A percentile compares a stretch with the other conserved stretches of the same genome.
phyloP scores from a whole-genome alignment of 2,797 vertebrate genomes.

The Xenops minutus region DNA sequence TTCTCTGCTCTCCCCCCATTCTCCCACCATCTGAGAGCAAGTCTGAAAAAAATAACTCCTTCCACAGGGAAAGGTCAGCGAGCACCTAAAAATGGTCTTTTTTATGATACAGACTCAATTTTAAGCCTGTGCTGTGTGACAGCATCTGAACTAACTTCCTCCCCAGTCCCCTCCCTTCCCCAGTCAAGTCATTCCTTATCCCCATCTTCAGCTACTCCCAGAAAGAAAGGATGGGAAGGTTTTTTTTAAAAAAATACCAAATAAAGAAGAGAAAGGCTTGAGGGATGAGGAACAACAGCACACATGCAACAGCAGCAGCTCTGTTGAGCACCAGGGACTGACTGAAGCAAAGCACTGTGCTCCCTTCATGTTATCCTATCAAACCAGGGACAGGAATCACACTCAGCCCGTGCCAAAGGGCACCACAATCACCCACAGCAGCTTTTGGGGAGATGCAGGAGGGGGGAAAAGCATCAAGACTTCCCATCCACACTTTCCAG shows the following conservation, averaged over 20 bases:
- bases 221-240: background rate
- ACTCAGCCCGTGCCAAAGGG: background rate
- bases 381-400: background rate
- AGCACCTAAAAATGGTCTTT: background rate
- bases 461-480: background rate
- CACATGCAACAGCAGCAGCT: background rate
- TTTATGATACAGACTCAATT: background rate
- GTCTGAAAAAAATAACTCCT: background rate
- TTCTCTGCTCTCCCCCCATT: background rate
- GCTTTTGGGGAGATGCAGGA: background rate
- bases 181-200: background rate
- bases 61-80: conserved; percentile 11
- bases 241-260: background rate
- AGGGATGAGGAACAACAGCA: background rate
- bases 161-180: background rate
- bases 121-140: background rate
- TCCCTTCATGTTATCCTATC: accelerated
- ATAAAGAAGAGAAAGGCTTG: background rate
- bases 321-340: background rate
- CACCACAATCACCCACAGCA: background rate
- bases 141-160: conserved; percentile 3
- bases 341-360: background rate
- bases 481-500: accelerated
- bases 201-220: background rate
- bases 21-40: background rate